These are phyloP conservation scores for Parnassius smintheus DNA, from an alignment of 2,888 invertebrate genomes.

Conservation along the genomic window DNA sequence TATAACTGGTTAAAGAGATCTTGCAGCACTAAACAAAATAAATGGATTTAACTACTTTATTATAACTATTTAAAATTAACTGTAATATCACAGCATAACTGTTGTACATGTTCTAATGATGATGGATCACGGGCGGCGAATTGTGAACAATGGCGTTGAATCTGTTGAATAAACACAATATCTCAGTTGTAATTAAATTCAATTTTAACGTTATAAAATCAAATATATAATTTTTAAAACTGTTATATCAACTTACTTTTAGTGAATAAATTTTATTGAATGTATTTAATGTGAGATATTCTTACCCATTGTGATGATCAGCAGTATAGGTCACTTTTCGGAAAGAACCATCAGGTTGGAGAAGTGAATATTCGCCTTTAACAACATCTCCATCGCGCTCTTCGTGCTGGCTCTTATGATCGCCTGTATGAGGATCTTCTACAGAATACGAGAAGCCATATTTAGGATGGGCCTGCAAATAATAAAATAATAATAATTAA, in stretches of 20 bases:
- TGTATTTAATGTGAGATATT: constrained; percentile 22
- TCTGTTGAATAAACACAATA: constrained; percentile 49
- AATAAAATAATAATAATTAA: no score
- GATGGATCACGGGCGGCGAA: constrained; percentile 73
- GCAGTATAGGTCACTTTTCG: constrained; percentile 81
- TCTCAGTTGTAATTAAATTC: neutral
- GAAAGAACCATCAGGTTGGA: constrained; percentile 81
- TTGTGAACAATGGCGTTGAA: constrained; percentile 79
- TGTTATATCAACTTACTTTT: no score
- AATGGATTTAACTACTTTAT: constrained; percentile 38
- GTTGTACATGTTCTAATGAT: constrained; percentile 60
- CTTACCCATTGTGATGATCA: constrained; percentile 80
- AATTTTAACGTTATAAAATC: no score
- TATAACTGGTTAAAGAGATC: constrained; percentile 34
- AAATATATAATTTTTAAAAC: no score
- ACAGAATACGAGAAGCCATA: constrained; percentile 81
- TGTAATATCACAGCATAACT: constrained; percentile 70
- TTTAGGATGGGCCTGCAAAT: constrained; percentile 70
- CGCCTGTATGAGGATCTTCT: constrained; percentile 81
- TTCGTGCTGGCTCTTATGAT: constrained; percentile 82
- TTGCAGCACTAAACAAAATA: constrained; percentile 43
- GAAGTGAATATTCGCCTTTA: constrained; percentile 79
- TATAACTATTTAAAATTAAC: constrained; percentile 43
- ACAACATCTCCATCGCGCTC: constrained; percentile 80
- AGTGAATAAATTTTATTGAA: no score